These are phyloP conservation scores for Arrhopalites spinosus DNA, from an alignment of 2,888 invertebrate species.

Conservation along the genomic window DNA sequence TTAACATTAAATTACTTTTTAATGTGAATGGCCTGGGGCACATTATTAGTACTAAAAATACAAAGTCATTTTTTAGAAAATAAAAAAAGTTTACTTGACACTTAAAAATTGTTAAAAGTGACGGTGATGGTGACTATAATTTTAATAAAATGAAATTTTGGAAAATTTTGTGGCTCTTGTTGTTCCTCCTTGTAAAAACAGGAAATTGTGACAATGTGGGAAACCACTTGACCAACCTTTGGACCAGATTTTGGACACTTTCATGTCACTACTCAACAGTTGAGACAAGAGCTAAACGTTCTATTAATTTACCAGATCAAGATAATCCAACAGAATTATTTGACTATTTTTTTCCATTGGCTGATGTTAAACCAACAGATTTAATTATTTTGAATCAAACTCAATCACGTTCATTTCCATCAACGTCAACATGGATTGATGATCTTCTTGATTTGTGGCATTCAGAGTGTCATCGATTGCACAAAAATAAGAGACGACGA, in stretches of 20 bases:
- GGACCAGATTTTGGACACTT: background rate
- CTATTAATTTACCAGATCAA: constrained; percentile 4
- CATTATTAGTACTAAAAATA: no score
- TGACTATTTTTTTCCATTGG: constrained; percentile 22
- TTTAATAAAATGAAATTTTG: no score
- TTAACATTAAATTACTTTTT: no score
- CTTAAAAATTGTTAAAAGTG: no score
- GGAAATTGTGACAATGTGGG: no score
- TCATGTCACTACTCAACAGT: background rate
- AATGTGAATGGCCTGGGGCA: no score
- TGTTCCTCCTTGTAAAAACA: no score
- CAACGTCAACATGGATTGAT: background rate
- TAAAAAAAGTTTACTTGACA: no score
- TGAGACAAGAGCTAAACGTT: constrained; percentile 1
- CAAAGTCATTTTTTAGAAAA: no score
- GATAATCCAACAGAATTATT: constrained; percentile 8
- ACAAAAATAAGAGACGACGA: background rate
- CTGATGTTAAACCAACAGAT: background rate
- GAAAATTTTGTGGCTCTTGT: no score
- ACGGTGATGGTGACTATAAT: no score
- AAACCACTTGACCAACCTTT: no score
- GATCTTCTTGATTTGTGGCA: background rate
- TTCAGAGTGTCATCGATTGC: background rate
- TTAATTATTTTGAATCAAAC: background rate
- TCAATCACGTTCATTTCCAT: background rate